Conservation (phyloP, 2,113 vertebrate genomes). For the Pedionomus torquatus region DNA sequence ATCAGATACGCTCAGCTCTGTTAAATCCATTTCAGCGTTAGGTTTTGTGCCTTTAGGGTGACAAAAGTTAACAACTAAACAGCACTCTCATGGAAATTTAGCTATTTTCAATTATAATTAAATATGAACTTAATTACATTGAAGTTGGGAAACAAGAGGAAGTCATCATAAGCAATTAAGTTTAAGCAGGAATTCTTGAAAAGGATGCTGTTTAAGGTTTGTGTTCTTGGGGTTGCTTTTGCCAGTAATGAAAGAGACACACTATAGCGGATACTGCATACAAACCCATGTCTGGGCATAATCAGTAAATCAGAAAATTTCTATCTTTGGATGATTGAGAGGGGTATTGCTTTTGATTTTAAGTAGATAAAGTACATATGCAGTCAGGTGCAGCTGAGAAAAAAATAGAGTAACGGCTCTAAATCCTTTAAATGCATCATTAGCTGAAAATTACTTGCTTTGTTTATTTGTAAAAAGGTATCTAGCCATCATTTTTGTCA, state of each 20-base stretch:
- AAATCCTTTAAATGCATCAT: background rate
- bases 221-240: background rate
- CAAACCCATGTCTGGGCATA: background rate
- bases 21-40: background rate
- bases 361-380: background rate
- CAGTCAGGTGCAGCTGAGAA: background rate
- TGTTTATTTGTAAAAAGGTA: background rate
- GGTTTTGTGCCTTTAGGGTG: background rate
- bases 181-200: background rate
- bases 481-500: background rate
- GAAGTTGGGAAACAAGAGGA: conserved; percentile 14
- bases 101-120: conserved; percentile 7
- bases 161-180: background rate
- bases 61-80: background rate
- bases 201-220: background rate
- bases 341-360: background rate
- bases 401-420: background rate
- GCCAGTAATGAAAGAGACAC: background rate
- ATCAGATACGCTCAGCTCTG: background rate
- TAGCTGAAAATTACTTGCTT: background rate
- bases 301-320: background rate
- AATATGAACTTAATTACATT: background rate
- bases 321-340: background rate
- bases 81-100: background rate
- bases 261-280: background rate